Conservation (phyloP, 2,888 invertebrate genomes). For the Rhopalosiphum nymphaeae region DNA sequence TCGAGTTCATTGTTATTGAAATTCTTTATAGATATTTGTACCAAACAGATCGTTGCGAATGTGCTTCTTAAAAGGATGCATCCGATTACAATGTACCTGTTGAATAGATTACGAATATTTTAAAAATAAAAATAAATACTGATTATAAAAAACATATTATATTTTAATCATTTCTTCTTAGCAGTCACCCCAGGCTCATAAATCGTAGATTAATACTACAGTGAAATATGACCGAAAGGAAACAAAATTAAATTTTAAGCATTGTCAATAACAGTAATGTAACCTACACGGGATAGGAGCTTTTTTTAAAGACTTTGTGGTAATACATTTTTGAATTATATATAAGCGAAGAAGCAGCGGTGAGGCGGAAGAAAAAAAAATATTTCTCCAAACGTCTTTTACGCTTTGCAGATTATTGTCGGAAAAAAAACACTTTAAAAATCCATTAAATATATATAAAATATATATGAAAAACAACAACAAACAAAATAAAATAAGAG, state of each 20-base stretch:
- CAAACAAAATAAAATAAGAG: conserved; percentile 35
- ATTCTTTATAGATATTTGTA: background rate
- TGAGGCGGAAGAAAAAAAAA: conserved; percentile 10
- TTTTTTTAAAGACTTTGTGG: conserved; percentile 33
- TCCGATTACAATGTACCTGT: conserved; percentile 27
- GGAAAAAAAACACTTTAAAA: conserved; percentile 46
- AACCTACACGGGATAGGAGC: background rate
- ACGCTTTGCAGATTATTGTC: conserved; percentile 23
- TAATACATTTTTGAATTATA: conserved; percentile 21
- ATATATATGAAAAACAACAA: conserved; percentile 7
- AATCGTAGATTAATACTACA: conserved; percentile 16
- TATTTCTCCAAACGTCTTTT: conserved; percentile 33
- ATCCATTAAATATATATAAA: background rate
- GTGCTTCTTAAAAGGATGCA: background rate
- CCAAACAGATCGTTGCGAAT: background rate
- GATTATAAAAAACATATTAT: background rate
- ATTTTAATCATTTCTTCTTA: background rate
- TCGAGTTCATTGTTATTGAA: background rate
- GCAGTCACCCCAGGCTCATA: background rate
- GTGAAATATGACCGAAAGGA: background rate
- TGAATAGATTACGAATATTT: background rate
- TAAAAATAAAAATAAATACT: background rate
- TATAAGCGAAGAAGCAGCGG: background rate
- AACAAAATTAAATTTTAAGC: conserved; percentile 27
- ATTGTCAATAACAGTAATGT: conserved; percentile 49